Conservation (phyloP, 2,113 vertebrate genomes). For the Tenebrosternarchus preto region DNA sequence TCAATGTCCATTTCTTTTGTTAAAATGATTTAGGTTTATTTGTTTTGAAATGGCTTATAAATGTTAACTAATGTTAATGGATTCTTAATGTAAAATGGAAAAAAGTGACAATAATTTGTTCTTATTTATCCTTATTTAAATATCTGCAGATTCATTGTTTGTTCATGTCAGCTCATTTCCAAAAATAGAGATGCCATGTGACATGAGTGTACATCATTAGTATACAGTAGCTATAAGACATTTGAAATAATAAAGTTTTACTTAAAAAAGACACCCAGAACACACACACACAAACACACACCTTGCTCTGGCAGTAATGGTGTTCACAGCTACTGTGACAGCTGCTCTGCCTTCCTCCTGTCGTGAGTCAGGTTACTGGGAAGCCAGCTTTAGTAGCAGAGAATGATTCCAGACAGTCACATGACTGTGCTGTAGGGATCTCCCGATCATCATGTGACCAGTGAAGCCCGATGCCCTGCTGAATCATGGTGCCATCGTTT, state of each 20-base stretch:
- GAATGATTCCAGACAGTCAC: slow-evolving; percentile 50
- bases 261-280: not conserved
- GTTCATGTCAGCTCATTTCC: slow-evolving; percentile 27
- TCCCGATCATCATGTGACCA: slow-evolving; percentile 49
- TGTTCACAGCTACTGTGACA: slow-evolving; percentile 18
- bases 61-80: no score
- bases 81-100: no score
- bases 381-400: slow-evolving; percentile 46
- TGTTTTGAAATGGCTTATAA: no score
- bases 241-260: slow-evolving; percentile 11
- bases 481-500: slow-evolving; percentile 31
- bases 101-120: no score
- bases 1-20: no score
- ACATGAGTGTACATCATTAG: not conserved
- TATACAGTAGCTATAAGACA: not conserved
- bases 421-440: slow-evolving; percentile 42
- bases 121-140: no score
- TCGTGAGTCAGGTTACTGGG: slow-evolving; percentile 46
- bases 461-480: slow-evolving; percentile 10
- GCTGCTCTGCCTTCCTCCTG: slow-evolving; percentile 3
- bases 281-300: not conserved
- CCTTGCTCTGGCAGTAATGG: not conserved
- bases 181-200: slow-evolving; percentile 7
- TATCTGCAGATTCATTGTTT: not conserved
- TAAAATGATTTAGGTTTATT: no score